Percentiles rank a stretch among this genome's conserved stretches.
Evolutionary conservation across 2,113 vertebrate genomes (phyloP).

Genomic region (Ptilorrhoa leucosticta): DNA sequence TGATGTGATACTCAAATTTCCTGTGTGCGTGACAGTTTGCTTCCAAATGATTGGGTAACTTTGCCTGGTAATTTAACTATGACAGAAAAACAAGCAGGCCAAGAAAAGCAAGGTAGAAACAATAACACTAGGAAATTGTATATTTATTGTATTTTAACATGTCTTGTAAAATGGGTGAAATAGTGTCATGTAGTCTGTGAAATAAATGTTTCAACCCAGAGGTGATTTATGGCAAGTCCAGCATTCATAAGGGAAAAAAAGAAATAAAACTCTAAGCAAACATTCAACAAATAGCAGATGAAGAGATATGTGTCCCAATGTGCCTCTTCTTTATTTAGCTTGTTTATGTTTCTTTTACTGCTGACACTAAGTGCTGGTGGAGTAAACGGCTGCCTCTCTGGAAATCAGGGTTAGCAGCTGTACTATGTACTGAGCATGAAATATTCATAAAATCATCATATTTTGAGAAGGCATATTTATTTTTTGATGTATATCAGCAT

Average conservation of each 20-base stretch:
- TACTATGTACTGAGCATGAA: slow-evolving; percentile 4
- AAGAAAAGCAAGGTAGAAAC: neutral
- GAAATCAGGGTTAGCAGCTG: slow-evolving; percentile 13
- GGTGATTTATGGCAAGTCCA: neutral
- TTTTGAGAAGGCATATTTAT: slow-evolving; percentile 7
- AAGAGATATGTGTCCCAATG: neutral
- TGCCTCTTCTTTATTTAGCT: slow-evolving; percentile 18
- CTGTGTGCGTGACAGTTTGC: neutral
- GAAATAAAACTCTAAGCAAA: slow-evolving; percentile 15
- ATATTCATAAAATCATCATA: slow-evolving; percentile 14
- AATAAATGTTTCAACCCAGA: neutral
- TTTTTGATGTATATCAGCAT: neutral
- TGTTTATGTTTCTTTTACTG: slow-evolving; percentile 30
- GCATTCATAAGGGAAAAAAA: neutral
- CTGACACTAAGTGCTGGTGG: neutral
- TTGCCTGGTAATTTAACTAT: neutral
- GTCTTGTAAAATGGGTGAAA: neutral
- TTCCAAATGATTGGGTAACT: neutral
- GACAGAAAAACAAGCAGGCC: neutral
- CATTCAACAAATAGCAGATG: neutral
- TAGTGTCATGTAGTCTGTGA: neutral
- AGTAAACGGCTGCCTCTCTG: neutral
- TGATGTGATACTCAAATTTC: neutral
- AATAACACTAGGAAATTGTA: neutral
- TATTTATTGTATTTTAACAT: neutral